phyloP scores from a whole-genome alignment of 2,113 vertebrate species.

The Stercorarius parasiticus region DNA sequence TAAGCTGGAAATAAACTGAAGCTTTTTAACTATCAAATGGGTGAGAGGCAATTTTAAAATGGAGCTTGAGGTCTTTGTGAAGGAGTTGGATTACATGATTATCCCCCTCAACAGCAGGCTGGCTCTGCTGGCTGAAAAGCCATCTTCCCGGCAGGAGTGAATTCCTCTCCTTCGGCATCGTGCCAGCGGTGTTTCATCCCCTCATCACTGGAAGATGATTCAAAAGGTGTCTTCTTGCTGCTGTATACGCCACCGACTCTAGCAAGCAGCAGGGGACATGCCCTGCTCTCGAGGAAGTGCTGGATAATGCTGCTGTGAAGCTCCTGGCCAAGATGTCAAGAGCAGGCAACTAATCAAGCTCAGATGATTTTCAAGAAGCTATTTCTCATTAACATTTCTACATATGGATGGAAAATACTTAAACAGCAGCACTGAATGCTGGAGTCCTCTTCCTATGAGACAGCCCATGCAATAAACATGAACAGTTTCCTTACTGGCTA shows the following conservation, averaged over 20 bases:
- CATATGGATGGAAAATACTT: neutral
- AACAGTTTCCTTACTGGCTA: neutral
- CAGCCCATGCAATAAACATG: neutral
- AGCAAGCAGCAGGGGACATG: neutral
- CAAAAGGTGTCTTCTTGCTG: neutral
- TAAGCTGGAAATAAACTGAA: neutral
- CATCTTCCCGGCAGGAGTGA: neutral
- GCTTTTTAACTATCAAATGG: neutral
- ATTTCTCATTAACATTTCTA: neutral
- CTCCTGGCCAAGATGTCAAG: neutral
- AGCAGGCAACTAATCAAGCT: neutral
- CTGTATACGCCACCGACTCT: neutral
- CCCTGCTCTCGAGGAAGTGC: neutral
- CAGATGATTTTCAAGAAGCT: neutral
- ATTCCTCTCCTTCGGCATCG: neutral
- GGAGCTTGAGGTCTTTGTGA: neutral
- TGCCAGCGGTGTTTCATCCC: rapidly evolving
- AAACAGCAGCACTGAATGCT: neutral
- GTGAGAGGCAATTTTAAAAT: neutral
- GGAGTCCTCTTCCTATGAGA: neutral
- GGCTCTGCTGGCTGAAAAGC: neutral
- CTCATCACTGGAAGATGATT: neutral
- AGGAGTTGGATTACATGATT: neutral
- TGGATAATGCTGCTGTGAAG: neutral
- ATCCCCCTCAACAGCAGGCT: neutral